Evolutionary conservation across 1,140 invertebrate genomes (phyloP).

Genomic region (Solenopsis fugax): DNA sequence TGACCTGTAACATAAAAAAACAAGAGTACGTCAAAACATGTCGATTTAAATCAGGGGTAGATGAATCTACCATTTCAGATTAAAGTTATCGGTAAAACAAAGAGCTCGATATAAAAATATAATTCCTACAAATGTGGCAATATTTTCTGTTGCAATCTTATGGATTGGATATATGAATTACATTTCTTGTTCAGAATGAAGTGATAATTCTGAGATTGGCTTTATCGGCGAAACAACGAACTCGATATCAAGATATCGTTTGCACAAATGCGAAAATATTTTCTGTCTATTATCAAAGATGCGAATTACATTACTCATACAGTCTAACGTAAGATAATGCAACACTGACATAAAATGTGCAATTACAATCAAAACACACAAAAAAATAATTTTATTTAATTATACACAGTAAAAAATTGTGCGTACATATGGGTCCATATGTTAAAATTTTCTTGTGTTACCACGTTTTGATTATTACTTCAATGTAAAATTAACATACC

Average conservation of each 20-base stretch:
- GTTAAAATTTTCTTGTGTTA: too few relatives aligned
- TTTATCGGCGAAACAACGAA: slow-evolving; percentile 6
- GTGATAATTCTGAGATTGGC: slow-evolving; percentile 6
- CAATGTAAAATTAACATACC: too few relatives aligned
- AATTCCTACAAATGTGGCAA: not conserved
- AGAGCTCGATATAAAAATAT: slow-evolving; percentile 32
- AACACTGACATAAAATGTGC: not conserved
- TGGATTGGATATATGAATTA: not conserved
- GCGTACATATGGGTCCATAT: too few relatives aligned
- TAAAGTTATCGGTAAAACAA: slow-evolving; percentile 5
- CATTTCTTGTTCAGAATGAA: not conserved
- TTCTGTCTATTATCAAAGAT: not conserved
- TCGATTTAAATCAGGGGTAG: slow-evolving; percentile 21
- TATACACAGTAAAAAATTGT: too few relatives aligned
- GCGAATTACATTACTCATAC: not conserved
- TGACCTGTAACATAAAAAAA: slow-evolving; percentile 49
- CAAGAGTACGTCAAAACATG: slow-evolving; percentile 16
- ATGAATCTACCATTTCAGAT: not conserved
- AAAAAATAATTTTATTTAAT: slow-evolving; percentile 5
- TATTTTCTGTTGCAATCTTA: slow-evolving; percentile 17
- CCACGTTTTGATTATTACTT: too few relatives aligned
- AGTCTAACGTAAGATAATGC: slow-evolving; percentile 9
- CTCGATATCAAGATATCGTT: slow-evolving; percentile 13
- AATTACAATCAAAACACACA: not conserved
- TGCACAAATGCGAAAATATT: not conserved